Evolutionary conservation across 2,888 invertebrate species (phyloP), one percentile per base, ranked within the genome.

Genomic region (Harpalus rufipes): DNA sequence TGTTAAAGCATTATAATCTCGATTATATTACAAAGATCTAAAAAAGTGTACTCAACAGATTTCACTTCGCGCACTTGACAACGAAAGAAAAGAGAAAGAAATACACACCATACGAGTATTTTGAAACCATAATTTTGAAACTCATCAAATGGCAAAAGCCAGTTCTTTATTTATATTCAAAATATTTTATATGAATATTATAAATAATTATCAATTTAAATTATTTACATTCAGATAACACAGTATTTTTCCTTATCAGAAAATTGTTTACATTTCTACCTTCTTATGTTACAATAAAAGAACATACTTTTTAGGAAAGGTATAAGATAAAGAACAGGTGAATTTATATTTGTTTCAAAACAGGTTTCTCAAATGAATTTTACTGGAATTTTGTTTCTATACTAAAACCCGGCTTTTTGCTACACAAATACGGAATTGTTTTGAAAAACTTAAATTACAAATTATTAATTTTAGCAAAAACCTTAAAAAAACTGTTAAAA

Each of bases 321-420:
- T 68, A 25, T 18, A 25, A 63, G 25, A 63, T 25, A 39, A 44
- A 44, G 14, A 14, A 74, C 44, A 16, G 12, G 72, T 44, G 25
- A 41, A 74, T 74, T 74, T 68, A 51, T 74, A 32, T 74, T 74
- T 74, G 14, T 44, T 18, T 51, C 14, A n/a, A 44, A 74, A 74
- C 72, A 74, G 72, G 72, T 74, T 74, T 74, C 44, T 74, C 14
- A 74, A 44, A 74, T 16, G 39, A 74, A 74, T 74, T 74, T 74
- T 41, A 44, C 18, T 74, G 72, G 51, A 72, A 74, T 74, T 44
- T 18, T 44, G 44, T 41, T 21, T 44, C 44, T 68, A 32, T 6
- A 68, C 41, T 16, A 74, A 63, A 18, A 44, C 72, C 72, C 72
- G 72, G 72, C 51, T 68, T 68, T 59, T 16, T 18, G 21, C 7